Evolutionary conservation across 2,888 invertebrate genomes (phyloP), one percentile per base, ranked within the genome.

Genomic region (Fragum fragum): DNA sequence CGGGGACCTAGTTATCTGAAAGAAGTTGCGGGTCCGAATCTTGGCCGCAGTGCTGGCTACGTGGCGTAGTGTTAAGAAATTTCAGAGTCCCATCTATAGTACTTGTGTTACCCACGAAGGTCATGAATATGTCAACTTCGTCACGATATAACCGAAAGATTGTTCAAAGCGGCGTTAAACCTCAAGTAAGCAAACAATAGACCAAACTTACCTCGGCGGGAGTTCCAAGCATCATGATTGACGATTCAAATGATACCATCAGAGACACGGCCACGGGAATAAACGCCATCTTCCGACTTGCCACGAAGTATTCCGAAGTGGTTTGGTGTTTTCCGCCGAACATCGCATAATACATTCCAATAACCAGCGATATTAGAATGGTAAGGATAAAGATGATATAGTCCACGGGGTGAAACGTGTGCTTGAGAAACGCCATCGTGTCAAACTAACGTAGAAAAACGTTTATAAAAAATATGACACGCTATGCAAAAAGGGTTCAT

Each of bases 261-360:
- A 94, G 83, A 14, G 93, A 93, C 87, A 94, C 88, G 21, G 93
- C 91, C 14, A 94, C 93, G 11, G 94, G 94, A 70, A 94, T 88
- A 53, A 93, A 90, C 53, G 91, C 87, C 91, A 94, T 92, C 26
- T 90, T 88, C 55, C 93, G 88, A 57, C 93, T 86, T 9, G 94
- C 94, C 61, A 94, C 91, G 21, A 95, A 89, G 70, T 94, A 92
- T 78, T 94, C 94, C 52, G 90, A 90, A 36, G 93, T 93, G 6
- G 94, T 97, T 94, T 87, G 96, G 92, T 95, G 95, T 87, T 95
- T 95, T 89, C 95, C 87, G 39, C 89, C 95, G 32, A 95, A 95
- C 89, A 96, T 95, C 91, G 96, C 94, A 90, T 89, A 93, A 81
- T 91, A 94, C 18, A 94, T 77, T 0, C 94, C 94, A 61, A 94